A percentile compares a stretch with the other conserved stretches of the same genome.
phyloP scores from a whole-genome alignment of 2,113 vertebrate genomes.

The Pseudopipra pipra region DNA sequence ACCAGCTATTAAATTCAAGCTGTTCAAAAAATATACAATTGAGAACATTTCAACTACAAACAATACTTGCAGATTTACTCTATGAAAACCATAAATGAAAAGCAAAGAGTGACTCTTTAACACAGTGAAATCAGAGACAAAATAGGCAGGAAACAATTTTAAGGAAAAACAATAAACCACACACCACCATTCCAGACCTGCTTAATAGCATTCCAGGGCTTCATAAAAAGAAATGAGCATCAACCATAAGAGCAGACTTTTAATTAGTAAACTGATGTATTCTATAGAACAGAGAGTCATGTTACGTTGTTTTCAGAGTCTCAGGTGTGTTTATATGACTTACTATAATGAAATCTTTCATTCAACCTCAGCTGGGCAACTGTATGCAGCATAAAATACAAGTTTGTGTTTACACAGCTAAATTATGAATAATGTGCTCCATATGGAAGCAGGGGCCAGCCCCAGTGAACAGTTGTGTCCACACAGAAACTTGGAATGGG shows the following conservation, averaged over 20 bases:
- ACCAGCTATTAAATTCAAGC: constrained; percentile 40
- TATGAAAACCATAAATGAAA: constrained; percentile 26
- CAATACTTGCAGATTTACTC: constrained; percentile 18
- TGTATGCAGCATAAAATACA: constrained; percentile 24
- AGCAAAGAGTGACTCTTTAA: not conserved
- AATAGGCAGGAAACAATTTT: not conserved
- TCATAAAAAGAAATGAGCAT: not conserved
- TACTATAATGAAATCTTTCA: constrained; percentile 48
- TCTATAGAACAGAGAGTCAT: not conserved
- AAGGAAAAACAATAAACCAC: not conserved
- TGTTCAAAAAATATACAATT: not conserved
- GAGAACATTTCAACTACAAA: constrained; percentile 45
- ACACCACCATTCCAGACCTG: not conserved
- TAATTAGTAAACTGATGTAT: constrained; percentile 9
- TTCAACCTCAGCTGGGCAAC: constrained; percentile 44
- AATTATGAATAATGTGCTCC: constrained; percentile 65
- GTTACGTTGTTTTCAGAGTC: not conserved
- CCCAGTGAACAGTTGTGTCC: constrained; percentile 40
- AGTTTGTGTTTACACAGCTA: constrained; percentile 37
- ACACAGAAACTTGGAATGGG: constrained; percentile 2
- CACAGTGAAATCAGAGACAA: not conserved
- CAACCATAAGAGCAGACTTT: not conserved
- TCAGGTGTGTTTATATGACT: constrained; percentile 1
- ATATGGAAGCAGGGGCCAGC: constrained; percentile 34
- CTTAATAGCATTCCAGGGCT: constrained; percentile 22